These are phyloP conservation scores for Macrotis lagotis DNA, from an alignment of 2,113 vertebrate species.

Conservation along the genomic window DNA sequence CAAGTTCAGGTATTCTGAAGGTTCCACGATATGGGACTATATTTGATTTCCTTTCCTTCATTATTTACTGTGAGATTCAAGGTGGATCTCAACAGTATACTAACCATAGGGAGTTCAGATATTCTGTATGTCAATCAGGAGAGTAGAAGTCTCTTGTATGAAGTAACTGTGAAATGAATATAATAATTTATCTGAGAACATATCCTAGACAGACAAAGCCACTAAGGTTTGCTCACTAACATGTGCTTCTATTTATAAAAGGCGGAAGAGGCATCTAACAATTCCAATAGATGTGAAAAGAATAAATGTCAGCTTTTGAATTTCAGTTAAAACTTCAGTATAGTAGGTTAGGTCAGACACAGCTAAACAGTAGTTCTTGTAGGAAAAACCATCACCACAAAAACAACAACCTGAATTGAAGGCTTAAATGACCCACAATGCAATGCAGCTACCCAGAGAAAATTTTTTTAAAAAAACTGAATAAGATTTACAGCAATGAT, in stretches of 20 bases:
- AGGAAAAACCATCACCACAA: background rate
- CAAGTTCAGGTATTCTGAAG: background rate
- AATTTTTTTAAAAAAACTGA: background rate
- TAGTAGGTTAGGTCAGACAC: background rate
- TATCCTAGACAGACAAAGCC: background rate
- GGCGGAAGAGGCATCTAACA: background rate
- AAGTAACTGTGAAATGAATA: background rate
- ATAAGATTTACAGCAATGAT: background rate
- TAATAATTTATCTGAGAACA: background rate
- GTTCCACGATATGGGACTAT: background rate
- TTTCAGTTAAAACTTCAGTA: background rate
- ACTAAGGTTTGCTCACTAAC: background rate
- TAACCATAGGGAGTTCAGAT: background rate
- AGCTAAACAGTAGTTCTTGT: background rate
- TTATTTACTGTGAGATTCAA: background rate
- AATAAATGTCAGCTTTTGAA: background rate
- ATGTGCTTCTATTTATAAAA: background rate
- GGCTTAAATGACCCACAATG: background rate
- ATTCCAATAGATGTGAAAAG: background rate
- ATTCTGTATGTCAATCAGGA: background rate
- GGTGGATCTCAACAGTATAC: background rate
- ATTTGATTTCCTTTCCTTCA: background rate
- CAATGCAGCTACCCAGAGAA: background rate
- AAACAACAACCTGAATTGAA: background rate
- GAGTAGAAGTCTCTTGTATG: background rate